Conservation (phyloP, 2,113 vertebrate genomes). For the Oxyura jamaicensis region DNA sequence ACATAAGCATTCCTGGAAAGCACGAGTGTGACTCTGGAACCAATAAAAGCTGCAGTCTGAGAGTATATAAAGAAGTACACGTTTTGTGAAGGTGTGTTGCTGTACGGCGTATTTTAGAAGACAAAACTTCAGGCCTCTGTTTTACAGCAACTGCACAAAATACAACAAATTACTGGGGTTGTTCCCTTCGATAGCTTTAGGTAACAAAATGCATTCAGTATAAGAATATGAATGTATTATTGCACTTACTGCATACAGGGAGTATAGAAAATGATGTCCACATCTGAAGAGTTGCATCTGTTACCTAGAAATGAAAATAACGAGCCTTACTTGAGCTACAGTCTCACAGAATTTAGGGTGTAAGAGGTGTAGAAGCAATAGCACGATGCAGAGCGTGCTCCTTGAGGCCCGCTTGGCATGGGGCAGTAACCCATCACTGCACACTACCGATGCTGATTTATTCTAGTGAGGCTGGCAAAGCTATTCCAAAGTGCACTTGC, state of each 20-base stretch:
- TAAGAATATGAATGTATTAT: neutral
- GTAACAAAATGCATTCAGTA: neutral
- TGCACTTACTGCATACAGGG: neutral
- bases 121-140: neutral
- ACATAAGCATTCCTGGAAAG: conserved; percentile 53
- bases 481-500: neutral
- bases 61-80: neutral
- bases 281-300: neutral
- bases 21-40: conserved; percentile 30
- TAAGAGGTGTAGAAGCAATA: neutral
- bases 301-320: neutral
- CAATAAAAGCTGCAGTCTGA: neutral
- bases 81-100: neutral
- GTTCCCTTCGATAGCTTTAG: neutral
- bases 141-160: conserved; percentile 19
- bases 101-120: neutral
- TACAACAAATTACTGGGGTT: neutral
- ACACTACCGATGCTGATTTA: neutral
- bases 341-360: neutral
- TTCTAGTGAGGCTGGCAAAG: neutral
- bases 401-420: neutral
- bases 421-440: neutral
- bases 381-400: neutral
- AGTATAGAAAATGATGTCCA: neutral
- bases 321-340: neutral